Conservation (phyloP, 2,888 invertebrate genomes). For the Rhagonycha lutea region DNA sequence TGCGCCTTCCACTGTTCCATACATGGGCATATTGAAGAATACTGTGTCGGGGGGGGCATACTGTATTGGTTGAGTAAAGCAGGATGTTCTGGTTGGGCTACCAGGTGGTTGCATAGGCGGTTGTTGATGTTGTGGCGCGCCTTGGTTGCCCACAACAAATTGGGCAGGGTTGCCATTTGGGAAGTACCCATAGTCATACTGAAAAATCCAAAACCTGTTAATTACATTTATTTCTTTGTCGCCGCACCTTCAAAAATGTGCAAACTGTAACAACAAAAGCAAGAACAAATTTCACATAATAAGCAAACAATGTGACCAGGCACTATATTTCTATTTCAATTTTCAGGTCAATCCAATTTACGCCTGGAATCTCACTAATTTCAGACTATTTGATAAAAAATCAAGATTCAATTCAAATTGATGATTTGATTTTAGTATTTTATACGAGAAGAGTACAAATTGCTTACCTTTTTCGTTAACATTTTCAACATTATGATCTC, state of each 20-base stretch:
- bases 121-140: constrained; percentile 36
- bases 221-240: neutral
- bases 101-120: constrained; percentile 41
- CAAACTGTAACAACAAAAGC: neutral
- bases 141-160: constrained; percentile 43
- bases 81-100: constrained; percentile 43
- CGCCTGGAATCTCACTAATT: neutral
- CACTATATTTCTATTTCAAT: neutral
- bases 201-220: constrained; percentile 29
- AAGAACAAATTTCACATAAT: neutral
- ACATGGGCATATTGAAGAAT: constrained; percentile 49
- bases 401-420: neutral
- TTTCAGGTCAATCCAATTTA: neutral
- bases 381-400: neutral
- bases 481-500: too few relatives aligned
- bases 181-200: constrained; percentile 52
- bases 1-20: constrained; percentile 45
- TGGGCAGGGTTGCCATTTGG: constrained; percentile 45
- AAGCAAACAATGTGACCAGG: neutral
- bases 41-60: constrained; percentile 35
- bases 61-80: constrained; percentile 37
- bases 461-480: too few relatives aligned
- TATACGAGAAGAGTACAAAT: too few relatives aligned
- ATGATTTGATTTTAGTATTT: too few relatives aligned
- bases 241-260: neutral